Evolutionary conservation across 2,797 vertebrate genomes (phyloP).

Genomic region (Chaenodraco wilsoni): DNA sequence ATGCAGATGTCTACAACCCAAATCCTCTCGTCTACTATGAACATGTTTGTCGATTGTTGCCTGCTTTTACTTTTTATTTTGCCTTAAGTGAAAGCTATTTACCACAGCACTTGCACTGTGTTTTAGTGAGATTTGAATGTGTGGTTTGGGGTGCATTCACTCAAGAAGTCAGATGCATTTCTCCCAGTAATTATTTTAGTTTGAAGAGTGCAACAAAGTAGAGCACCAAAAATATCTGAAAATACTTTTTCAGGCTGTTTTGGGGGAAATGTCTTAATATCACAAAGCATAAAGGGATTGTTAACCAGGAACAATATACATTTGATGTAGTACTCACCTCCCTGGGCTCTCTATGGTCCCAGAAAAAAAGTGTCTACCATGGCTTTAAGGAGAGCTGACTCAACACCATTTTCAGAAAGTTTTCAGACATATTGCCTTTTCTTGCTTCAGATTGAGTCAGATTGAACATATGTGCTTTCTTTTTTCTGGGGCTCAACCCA

Average conservation of each 20-base stretch:
- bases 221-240: not conserved
- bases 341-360: not conserved
- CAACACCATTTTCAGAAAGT: not conserved
- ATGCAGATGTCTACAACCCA: constrained; percentile 94
- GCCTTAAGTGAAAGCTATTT: constrained; percentile 17
- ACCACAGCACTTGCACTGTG: constrained; percentile 36
- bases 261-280: not conserved
- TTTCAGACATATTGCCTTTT: not conserved
- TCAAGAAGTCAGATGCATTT: not conserved
- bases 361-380: not conserved
- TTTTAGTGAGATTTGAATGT: constrained; percentile 40
- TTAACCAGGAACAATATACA: not conserved
- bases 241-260: not conserved
- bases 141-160: constrained; percentile 57
- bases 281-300: not conserved
- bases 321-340: not conserved
- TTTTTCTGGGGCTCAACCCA: not conserved
- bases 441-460: not conserved
- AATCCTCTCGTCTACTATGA: constrained; percentile 70
- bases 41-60: constrained; percentile 81
- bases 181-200: not conserved
- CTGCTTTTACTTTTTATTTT: constrained; percentile 54
- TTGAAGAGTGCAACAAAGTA: not conserved
- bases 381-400: not conserved
- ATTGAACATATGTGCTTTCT: not conserved